Base-by-base conservation (phyloP, 2,113 vertebrate species). In the Propithecus coquereli region DNA sequence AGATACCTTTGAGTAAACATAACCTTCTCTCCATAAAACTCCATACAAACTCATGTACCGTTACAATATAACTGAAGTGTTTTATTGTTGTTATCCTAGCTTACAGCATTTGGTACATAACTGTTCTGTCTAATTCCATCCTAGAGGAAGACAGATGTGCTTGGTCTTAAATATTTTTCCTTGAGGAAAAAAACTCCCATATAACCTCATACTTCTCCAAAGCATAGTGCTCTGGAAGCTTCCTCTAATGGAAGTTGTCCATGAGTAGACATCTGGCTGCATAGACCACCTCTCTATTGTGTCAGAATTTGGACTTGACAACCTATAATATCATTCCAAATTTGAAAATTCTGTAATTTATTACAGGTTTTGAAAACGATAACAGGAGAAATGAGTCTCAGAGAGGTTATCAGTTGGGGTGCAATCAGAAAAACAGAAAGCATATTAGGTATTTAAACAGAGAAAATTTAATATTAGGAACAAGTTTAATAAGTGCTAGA, bases 61-160 rank as follows among this genome's bases (percentile, higher is more conserved):
- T 97, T 97, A 77, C 2, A 77, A 54, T 40, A 76, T 80, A 87
- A 65, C 81, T 96, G 76, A 96, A 73, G 79, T 90, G 81, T 85
- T 95, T n/a, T 65, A 50, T 92, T 96, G 96, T 97, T 92, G 52
- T 97, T 96, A 57, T 95, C 90, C 92, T 94, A 96, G 50, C 81
- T 65, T 27, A 92, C 57, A 94, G 63, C 0, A 94, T 16, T 32
- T 43, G 47, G 95, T 87, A 40, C 90, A 54, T 96, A 94, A 87
- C 96, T 97, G 91, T 95, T 90, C 54, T 57, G 54, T 89, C 85
- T 97, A 70, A n/a, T 27, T 94, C 12, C 71, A 88, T 90, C 66
- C 37, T 6, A 32, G 88, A 77, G 90, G 61, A 47, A 95, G 95
- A 92, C 88, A 89, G 63, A 96, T 92, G 96, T 43, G 45, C 93